These are phyloP conservation scores for Theocolax elegans DNA, from an alignment of 1,140 invertebrate genomes.

Conservation along the genomic window DNA sequence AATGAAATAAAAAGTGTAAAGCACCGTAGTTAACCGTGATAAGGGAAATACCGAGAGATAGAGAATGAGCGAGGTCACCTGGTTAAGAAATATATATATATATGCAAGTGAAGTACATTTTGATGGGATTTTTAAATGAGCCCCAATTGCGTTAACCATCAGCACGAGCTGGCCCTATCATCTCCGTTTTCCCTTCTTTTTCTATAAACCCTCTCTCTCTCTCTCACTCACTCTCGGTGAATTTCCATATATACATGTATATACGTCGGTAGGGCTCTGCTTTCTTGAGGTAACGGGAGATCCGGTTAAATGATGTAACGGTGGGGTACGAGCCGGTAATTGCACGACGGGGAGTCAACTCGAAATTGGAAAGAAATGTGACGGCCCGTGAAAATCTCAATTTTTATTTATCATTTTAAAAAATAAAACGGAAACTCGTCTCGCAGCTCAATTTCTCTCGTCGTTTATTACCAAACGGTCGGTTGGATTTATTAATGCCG, in stretches of 20 bases:
- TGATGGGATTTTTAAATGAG: constrained; percentile 68
- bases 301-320: constrained; percentile 63
- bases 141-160: constrained; percentile 63
- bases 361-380: constrained; percentile 50
- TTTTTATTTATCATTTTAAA: constrained; percentile 35
- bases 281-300: constrained; percentile 56
- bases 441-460: no score
- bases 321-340: constrained; percentile 53
- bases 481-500: no score
- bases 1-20: no score
- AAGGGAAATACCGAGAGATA: no score
- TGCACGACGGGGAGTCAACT: constrained; percentile 42
- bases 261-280: not conserved
- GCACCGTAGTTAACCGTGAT: no score
- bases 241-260: constrained; percentile 22
- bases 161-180: constrained; percentile 40
- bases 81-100: no score
- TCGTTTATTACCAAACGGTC: no score
- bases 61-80: no score
- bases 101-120: constrained; percentile 63
- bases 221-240: constrained; percentile 39
- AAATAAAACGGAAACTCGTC: no score
- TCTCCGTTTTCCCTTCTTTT: not conserved
- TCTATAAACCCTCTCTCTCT: not conserved
- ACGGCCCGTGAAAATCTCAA: constrained; percentile 31